A percentile compares a stretch with the other conserved stretches of the same genome.
phyloP scores from a whole-genome alignment of 2,113 vertebrate species.

The Nanorana parkeri region DNA sequence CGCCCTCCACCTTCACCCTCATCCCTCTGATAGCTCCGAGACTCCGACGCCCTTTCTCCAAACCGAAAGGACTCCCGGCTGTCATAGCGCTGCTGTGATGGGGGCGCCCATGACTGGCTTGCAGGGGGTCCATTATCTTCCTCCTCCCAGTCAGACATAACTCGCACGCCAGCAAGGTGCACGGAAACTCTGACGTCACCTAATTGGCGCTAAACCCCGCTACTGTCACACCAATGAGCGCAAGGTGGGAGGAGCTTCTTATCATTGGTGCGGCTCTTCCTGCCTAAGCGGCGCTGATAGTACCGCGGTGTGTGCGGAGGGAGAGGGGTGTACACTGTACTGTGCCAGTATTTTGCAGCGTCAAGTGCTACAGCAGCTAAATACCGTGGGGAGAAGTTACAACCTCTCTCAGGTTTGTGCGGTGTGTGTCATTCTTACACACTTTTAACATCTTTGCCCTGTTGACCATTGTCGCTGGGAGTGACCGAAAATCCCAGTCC shows the following conservation, averaged over 20 bases:
- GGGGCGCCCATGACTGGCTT: neutral
- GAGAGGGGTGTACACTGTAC: no score
- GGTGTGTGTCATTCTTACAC: no score
- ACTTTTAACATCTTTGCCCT: no score
- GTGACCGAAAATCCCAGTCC: no score
- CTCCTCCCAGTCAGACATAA: constrained; percentile 36
- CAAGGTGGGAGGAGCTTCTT: neutral
- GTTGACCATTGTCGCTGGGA: no score
- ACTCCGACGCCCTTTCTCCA: neutral
- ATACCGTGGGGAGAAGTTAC: no score
- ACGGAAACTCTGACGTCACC: neutral
- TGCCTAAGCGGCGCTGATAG: constrained; percentile 13
- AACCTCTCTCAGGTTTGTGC: no score
- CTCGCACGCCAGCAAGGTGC: no score
- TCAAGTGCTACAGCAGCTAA: no score
- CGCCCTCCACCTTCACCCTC: no score
- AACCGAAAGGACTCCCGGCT: neutral
- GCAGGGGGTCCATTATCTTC: neutral
- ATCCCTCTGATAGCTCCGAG: neutral
- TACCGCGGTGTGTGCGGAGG: no score
- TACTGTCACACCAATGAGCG: neutral
- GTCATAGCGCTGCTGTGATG: neutral
- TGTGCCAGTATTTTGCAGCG: no score
- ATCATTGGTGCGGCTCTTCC: neutral
- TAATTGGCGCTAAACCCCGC: neutral